Percentiles rank a stretch among this genome's conserved stretches.
Evolutionary conservation across 2,797 vertebrate species (phyloP).

Genomic region (Orientallactaga sibirica): DNA sequence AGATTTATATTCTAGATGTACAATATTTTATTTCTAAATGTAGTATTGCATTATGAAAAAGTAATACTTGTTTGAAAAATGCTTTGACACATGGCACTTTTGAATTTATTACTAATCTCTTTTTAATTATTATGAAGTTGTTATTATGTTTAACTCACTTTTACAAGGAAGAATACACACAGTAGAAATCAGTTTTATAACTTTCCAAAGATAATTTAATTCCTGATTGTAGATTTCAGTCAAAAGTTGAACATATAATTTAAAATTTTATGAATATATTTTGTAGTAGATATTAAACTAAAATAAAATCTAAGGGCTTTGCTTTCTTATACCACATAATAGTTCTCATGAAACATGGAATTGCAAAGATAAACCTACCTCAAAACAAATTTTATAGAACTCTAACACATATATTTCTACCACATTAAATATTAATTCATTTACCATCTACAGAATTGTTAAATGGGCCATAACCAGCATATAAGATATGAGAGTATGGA

Average conservation of each 20-base stretch:
- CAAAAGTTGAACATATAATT: not conserved
- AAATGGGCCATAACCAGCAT: slow-evolving; percentile 9
- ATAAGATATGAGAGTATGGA: not conserved
- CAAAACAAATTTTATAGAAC: not conserved
- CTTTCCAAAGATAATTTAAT: slow-evolving; percentile 30
- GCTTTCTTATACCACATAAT: not conserved
- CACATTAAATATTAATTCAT: not conserved
- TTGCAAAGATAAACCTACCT: not conserved
- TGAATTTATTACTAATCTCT: slow-evolving; percentile 34
- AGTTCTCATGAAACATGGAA: slow-evolving; percentile 15
- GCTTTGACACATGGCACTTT: not conserved
- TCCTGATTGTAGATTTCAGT: not conserved
- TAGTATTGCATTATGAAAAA: slow-evolving; percentile 26
- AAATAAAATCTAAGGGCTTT: not conserved
- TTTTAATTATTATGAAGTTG: slow-evolving; percentile 13
- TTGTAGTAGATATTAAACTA: slow-evolving; percentile 7
- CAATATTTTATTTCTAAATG: slow-evolving; percentile 45
- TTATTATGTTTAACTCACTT: not conserved
- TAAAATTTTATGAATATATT: not conserved
- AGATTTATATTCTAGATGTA: slow-evolving; percentile 36
- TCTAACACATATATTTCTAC: not conserved
- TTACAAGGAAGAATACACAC: not conserved
- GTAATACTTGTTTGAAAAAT: slow-evolving; percentile 33
- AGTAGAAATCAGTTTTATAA: not conserved
- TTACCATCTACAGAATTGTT: slow-evolving; percentile 16